Evolutionary conservation across 2,113 vertebrate genomes (phyloP).

Genomic region (Nesoenas mayeri): DNA sequence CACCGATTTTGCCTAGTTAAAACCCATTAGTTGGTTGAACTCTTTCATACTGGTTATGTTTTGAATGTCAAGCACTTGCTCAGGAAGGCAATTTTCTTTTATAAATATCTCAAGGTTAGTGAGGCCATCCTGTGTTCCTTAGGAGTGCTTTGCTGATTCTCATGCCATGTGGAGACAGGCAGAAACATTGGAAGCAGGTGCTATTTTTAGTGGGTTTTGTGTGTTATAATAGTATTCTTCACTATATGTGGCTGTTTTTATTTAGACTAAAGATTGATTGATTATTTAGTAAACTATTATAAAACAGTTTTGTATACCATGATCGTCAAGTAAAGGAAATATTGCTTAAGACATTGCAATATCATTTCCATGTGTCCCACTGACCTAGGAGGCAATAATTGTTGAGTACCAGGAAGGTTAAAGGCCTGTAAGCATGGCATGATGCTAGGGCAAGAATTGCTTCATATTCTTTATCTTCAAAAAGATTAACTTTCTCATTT

Average conservation of each 20-base stretch:
- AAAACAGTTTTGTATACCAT: not conserved
- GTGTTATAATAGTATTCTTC: not conserved
- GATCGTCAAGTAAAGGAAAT: not conserved
- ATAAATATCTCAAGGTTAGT: not conserved
- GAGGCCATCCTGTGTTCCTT: not conserved
- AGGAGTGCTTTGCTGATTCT: not conserved
- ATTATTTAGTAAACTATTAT: not conserved
- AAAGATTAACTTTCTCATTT: not conserved
- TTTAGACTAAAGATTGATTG: not conserved
- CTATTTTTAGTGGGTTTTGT: not conserved
- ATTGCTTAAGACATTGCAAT: not conserved
- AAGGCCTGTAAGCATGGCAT: rapidly evolving
- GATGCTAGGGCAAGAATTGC: not conserved
- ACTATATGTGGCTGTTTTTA: not conserved
- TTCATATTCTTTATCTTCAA: not conserved
- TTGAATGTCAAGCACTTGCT: not conserved
- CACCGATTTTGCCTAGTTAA: not conserved
- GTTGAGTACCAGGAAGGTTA: not conserved
- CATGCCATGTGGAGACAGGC: not conserved
- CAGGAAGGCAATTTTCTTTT: not conserved
- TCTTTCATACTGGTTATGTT: not conserved
- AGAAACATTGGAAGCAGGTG: not conserved
- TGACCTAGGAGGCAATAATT: not conserved
- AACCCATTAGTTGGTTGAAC: not conserved
- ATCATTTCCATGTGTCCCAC: rapidly evolving